Evolutionary conservation across 2,888 invertebrate genomes (phyloP), one percentile per base, ranked within the genome.

Genomic region (Tribolium freemani): DNA sequence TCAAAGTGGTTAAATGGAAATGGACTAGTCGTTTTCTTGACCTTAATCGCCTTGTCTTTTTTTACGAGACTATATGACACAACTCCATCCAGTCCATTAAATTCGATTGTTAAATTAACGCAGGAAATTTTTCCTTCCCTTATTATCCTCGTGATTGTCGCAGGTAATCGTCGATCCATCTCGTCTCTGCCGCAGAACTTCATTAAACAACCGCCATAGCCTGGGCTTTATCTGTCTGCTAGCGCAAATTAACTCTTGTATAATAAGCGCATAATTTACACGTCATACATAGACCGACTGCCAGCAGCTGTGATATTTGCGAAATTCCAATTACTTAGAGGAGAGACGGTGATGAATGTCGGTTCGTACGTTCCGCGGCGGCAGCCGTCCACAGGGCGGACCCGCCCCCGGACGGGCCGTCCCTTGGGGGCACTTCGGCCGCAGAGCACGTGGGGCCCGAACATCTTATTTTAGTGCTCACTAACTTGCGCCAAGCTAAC

Each of bases 391-490:
- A 61, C 71, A 67, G 61, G 57, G 50, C 16, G 46, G 57, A 68
- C 57, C 72, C 64, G 21, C 48, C 71, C 63, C 66, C 67, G 70
- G 71, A 56, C 56, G 48, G 53, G 48, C 16, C 45, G 60, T 63
- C 74, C 74, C 77, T 71, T 68, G 50, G 26, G 77, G 75, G 77
- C 69, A 68, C 51, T 71, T 71, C 71, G 71, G 67, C 71, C 71
- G 71, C 71, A 71, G 74, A 78, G 77, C 79, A 79, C 81, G 80
- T 79, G 79, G 79, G 76, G 70, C 75, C 75, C 69, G 80, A 79
- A 79, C 81, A 78, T 80, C 80, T 80, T 80, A 80, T 79, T 80
- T 79, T 80, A 79, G 78, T 79, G 75, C 79, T 77, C 77, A 78
- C 79, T 78, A 79, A 80, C 80, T 78, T 77, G 78, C 74, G 76